A percentile compares a stretch with the other conserved stretches of the same genome.
Conservation (phyloP, 2,113 vertebrate species). For the Hippoglossus stenolepis region DNA sequence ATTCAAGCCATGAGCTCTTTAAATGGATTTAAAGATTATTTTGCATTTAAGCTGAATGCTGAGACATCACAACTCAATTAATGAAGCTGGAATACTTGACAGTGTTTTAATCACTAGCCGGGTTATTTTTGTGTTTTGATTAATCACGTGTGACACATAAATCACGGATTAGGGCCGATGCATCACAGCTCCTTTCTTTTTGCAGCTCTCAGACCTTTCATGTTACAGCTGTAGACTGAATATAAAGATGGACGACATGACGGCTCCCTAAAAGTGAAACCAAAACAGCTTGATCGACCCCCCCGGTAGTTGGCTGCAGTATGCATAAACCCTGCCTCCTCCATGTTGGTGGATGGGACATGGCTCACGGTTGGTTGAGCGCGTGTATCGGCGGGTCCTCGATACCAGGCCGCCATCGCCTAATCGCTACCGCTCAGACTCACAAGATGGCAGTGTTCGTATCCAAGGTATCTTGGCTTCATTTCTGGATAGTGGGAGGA, state of each 20-base stretch:
- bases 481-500: too few relatives aligned
- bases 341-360: too few relatives aligned
- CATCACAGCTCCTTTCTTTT: background rate
- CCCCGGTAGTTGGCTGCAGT: too few relatives aligned
- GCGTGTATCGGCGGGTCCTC: too few relatives aligned
- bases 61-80: conserved; percentile 1
- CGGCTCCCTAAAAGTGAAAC: too few relatives aligned
- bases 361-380: too few relatives aligned
- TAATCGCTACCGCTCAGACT: too few relatives aligned
- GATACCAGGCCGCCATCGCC: too few relatives aligned
- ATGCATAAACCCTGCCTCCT: too few relatives aligned
- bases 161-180: background rate
- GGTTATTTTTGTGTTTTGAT: background rate
- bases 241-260: background rate
- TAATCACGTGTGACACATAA: background rate
- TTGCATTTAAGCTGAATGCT: background rate
- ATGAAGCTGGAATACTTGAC: background rate
- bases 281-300: too few relatives aligned
- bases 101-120: background rate
- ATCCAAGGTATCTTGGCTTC: too few relatives aligned
- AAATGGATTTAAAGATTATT: background rate
- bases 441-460: too few relatives aligned
- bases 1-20: background rate
- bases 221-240: background rate
- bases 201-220: background rate